Conservation (phyloP, 2,113 vertebrate genomes). For the Tychaedon coryphoeus region DNA sequence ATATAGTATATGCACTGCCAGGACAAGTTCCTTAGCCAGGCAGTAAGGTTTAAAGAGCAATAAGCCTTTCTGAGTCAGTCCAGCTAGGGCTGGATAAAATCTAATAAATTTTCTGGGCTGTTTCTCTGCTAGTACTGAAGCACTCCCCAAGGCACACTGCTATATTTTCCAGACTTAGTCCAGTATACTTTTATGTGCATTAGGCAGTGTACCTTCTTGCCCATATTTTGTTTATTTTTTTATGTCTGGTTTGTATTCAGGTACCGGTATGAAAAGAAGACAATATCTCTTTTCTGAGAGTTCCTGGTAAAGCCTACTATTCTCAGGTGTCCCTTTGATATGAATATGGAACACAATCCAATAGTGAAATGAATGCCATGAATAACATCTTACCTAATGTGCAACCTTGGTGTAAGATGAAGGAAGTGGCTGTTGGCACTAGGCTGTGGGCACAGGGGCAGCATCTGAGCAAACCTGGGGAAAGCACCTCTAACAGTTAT, state of each 20-base stretch:
- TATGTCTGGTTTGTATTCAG: background rate
- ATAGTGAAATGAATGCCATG: background rate
- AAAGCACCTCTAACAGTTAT: background rate
- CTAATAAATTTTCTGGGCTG: background rate
- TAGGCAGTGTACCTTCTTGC: background rate
- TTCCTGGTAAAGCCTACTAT: background rate
- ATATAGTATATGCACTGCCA: background rate
- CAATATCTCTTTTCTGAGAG: conserved; percentile 10
- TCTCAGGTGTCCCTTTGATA: conserved; percentile 8
- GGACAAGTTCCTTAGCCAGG: background rate
- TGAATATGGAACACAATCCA: background rate
- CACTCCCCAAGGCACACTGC: background rate
- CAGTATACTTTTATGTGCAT: background rate
- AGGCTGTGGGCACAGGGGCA: background rate
- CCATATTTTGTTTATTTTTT: background rate
- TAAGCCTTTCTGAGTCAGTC: background rate
- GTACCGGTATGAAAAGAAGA: background rate
- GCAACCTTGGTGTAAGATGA: background rate
- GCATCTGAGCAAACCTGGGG: background rate
- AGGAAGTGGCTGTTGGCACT: background rate
- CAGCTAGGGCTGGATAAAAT: background rate
- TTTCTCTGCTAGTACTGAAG: background rate
- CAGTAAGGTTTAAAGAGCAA: background rate
- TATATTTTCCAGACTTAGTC: background rate
- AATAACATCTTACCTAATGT: background rate